Evolutionary conservation across 2,888 invertebrate genomes (phyloP).

Genomic region (Tiliacea aurago): DNA sequence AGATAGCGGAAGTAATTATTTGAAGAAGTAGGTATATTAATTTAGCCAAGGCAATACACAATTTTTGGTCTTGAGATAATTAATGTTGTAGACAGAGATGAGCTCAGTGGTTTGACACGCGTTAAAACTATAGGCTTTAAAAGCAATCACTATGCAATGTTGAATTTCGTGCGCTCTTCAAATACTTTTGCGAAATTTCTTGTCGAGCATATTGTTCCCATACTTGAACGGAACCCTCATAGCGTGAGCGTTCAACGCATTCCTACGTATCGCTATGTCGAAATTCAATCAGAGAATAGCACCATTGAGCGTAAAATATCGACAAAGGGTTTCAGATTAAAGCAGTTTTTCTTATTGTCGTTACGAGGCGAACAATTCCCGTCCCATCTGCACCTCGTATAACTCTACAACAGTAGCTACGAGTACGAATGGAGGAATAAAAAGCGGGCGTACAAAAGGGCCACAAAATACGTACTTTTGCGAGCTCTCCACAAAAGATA

Average conservation of each 20-base stretch:
- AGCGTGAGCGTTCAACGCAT: slow-evolving; percentile 47
- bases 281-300: slow-evolving; percentile 71
- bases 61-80: slow-evolving; percentile 23
- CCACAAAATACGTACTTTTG: slow-evolving; percentile 90
- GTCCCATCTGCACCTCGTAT: slow-evolving; percentile 78
- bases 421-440: slow-evolving; percentile 81
- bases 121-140: slow-evolving; percentile 6
- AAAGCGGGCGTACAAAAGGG: slow-evolving; percentile 89
- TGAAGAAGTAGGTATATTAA: slow-evolving; percentile 31
- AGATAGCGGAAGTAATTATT: slow-evolving; percentile 38
- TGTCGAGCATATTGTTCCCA: slow-evolving; percentile 36
- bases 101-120: slow-evolving; percentile 1
- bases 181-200: slow-evolving; percentile 38
- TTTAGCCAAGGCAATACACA: slow-evolving; percentile 18
- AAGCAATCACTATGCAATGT: slow-evolving; percentile 34
- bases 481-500: slow-evolving; percentile 90
- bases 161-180: slow-evolving; percentile 29
- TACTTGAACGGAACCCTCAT: slow-evolving; percentile 33
- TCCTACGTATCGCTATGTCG: slow-evolving; percentile 63
- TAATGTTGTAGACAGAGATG: not conserved
- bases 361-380: slow-evolving; percentile 76
- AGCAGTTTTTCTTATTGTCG: slow-evolving; percentile 81
- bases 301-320: slow-evolving; percentile 69
- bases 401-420: slow-evolving; percentile 72
- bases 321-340: slow-evolving; percentile 78